Percentiles rank a stretch among this genome's conserved stretches.
Conservation (phyloP, 2,797 vertebrate species). For the Synaphobranchus kaupii region DNA sequence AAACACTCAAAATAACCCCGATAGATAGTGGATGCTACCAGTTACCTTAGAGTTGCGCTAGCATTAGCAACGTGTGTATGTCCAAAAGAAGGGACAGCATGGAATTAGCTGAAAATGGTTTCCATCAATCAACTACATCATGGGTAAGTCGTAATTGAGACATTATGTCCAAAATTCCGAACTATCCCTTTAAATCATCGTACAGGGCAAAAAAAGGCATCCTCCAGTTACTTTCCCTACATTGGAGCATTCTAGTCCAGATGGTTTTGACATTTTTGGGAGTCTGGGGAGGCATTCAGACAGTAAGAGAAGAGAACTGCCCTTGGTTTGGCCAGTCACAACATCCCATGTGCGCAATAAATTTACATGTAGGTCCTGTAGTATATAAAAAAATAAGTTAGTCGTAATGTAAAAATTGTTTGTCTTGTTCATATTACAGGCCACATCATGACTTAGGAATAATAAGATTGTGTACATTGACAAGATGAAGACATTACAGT, state of each 20-base stretch:
- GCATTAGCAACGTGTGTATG: no score
- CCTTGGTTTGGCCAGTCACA: not conserved
- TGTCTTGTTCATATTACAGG: not conserved
- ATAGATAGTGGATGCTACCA: no score
- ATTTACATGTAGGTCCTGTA: not conserved
- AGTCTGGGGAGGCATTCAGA: not conserved
- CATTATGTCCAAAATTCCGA: no score
- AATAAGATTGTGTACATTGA: no score
- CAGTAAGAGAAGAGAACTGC: not conserved
- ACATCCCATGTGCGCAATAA: not conserved
- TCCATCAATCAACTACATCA: no score
- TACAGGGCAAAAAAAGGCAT: conserved; percentile 43
- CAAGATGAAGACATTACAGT: no score
- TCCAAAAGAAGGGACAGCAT: no score
- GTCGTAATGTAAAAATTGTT: not conserved
- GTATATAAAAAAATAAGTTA: not conserved
- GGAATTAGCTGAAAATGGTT: no score
- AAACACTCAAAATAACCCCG: no score
- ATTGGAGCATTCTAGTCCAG: conserved; percentile 29
- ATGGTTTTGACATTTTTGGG: not conserved
- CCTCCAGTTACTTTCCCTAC: conserved; percentile 10
- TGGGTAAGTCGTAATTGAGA: no score
- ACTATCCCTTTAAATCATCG: no score
- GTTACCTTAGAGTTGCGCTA: no score
- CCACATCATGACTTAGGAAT: not conserved